phyloP scores from a whole-genome alignment of 2,888 invertebrate species.

The Napeogenes sylphis region DNA sequence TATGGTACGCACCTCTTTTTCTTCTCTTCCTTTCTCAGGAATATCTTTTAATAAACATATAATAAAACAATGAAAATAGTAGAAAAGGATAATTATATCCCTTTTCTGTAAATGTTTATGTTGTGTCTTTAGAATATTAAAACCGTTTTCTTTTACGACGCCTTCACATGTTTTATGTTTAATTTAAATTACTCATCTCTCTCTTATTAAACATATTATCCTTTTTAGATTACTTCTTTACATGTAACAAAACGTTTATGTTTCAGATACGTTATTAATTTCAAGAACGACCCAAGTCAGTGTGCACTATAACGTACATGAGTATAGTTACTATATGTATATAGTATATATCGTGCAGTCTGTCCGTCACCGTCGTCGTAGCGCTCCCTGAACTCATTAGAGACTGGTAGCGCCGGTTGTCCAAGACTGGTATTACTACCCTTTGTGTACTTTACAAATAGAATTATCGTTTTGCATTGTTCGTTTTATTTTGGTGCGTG shows the following conservation, averaged over 20 bases:
- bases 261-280: too few relatives aligned
- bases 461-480: constrained; percentile 13
- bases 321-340: too few relatives aligned
- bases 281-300: too few relatives aligned
- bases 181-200: background rate
- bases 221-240: background rate
- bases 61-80: constrained; percentile 32
- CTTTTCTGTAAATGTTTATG: constrained; percentile 27
- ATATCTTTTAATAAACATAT: constrained; percentile 22
- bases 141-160: constrained; percentile 22
- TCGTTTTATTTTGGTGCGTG: constrained; percentile 10
- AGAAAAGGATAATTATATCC: constrained; percentile 33
- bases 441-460: constrained; percentile 34
- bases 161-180: constrained; percentile 20
- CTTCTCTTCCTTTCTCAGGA: constrained; percentile 32
- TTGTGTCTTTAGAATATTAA: constrained; percentile 21
- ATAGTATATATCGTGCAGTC: too few relatives aligned
- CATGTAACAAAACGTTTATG: background rate
- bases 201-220: too few relatives aligned
- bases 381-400: constrained; percentile 44
- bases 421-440: constrained; percentile 56
- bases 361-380: constrained; percentile 49
- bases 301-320: too few relatives aligned
- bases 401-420: constrained; percentile 66
- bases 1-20: constrained; percentile 38